Conservation (phyloP, 2,797 vertebrate species). For the Hydrolagus colliei region DNA sequence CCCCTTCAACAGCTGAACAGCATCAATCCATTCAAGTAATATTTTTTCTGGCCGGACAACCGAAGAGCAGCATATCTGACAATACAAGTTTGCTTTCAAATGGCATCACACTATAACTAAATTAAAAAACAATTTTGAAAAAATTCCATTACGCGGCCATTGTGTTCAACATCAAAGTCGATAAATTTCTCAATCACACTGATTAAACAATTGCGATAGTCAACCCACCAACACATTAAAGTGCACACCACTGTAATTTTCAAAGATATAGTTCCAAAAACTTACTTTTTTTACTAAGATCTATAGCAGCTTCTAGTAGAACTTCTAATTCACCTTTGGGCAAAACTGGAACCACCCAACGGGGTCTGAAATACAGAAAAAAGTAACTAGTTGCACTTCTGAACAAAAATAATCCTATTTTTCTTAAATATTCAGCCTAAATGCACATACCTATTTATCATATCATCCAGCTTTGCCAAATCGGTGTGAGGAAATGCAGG, state of each 20-base stretch:
- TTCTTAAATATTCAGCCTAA: background rate
- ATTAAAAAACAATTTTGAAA: too few relatives aligned
- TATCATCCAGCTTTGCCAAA: conserved; percentile 98
- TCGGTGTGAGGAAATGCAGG: conserved; percentile 97
- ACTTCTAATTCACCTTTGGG: conserved; percentile 99
- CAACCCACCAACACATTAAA: background rate
- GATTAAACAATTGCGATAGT: background rate
- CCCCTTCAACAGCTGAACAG: too few relatives aligned
- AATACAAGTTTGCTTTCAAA: too few relatives aligned
- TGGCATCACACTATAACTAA: too few relatives aligned
- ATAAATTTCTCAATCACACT: background rate
- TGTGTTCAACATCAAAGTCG: too few relatives aligned
- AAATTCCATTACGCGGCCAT: too few relatives aligned
- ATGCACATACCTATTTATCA: conserved; percentile 89
- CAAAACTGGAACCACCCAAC: conserved; percentile 99
- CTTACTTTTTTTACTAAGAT: conserved; percentile 99
- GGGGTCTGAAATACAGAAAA: conserved; percentile 67
- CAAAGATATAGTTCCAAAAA: background rate
- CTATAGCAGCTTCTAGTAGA: conserved; percentile 99
- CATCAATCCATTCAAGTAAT: too few relatives aligned
- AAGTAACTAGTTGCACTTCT: conserved; percentile 36
- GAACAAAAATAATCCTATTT: background rate
- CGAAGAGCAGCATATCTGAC: too few relatives aligned
- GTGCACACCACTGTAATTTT: background rate
- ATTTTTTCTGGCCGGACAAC: too few relatives aligned